Percentiles rank a stretch among this genome's conserved stretches.
These are phyloP conservation scores for Stichodactyla helianthus DNA, from an alignment of 64 coral and sea anemone genomes.

Conservation along the genomic window DNA sequence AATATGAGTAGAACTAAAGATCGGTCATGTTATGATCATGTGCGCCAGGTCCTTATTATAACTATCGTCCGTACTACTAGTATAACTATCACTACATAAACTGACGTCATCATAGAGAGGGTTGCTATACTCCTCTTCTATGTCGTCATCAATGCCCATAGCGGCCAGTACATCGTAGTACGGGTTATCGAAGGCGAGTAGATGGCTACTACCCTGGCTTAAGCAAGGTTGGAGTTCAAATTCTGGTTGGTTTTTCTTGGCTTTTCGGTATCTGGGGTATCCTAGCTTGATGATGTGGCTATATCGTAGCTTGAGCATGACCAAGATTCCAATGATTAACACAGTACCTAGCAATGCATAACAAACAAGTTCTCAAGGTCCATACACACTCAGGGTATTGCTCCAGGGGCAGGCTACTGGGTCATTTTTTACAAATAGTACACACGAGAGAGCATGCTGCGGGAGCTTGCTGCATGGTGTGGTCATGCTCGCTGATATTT, in stretches of 20 bases:
- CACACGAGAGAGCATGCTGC: no score
- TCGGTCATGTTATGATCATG: slow-evolving; percentile 37
- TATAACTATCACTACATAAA: slow-evolving; percentile 76
- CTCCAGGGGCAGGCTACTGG: no score
- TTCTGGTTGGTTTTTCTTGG: slow-evolving; percentile 66
- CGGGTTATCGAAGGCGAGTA: slow-evolving; percentile 92
- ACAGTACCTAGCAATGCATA: neutral
- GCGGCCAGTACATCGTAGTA: slow-evolving; percentile 95
- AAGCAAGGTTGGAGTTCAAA: slow-evolving; percentile 89
- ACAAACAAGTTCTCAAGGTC: neutral
- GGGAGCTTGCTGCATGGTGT: no score
- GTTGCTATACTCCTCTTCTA: slow-evolving; percentile 91
- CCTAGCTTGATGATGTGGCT: neutral
- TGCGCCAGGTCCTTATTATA: slow-evolving; percentile 63
- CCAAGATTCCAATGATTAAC: neutral
- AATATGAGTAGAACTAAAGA: neutral
- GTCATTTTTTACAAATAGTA: no score
- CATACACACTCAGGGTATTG: no score
- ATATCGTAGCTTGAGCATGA: neutral
- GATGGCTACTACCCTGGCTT: slow-evolving; percentile 63
- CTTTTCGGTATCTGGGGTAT: slow-evolving; percentile 33
- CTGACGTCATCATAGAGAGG: slow-evolving; percentile 92
- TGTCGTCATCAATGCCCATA: slow-evolving; percentile 95
- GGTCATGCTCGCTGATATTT: no score
- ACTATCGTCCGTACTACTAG: slow-evolving; percentile 83